Evolutionary conservation across 2,797 vertebrate species (phyloP), one percentile per base, ranked within the genome.

Genomic region (Sebastiscus albofasciatus): DNA sequence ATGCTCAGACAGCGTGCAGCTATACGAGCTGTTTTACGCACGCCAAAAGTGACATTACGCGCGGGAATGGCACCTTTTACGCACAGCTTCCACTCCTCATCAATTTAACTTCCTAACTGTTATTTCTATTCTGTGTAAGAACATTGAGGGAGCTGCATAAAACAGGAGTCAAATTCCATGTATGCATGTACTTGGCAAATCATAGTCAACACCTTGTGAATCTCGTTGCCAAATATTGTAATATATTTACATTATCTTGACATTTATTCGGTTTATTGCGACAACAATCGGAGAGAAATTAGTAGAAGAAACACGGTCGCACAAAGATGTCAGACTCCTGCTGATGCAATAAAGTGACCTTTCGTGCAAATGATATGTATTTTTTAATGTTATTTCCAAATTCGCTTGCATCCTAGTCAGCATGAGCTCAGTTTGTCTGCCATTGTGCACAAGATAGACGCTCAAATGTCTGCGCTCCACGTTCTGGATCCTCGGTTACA

Each of bases 331-430:
- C 54, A 71, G 65, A 71, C 24, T 79, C 22, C 26, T 65, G 59
- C 52, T 74, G 60, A 67, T 67, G 42, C n/a, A 89, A 72, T 84
- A 84, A 85, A 88, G 34, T 36, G 54, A 79, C 24, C 67, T 78
- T 80, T 68, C 1, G 34, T 62, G 13, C 6, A 65, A 52, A 18
- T 31, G 1, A 55, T 54, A 31, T 14, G 8, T 10, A 54, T 58
- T 12, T 72, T 72, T 20, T 22, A 0, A 13, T 58, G 56, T 52
- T 11, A 3, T 67, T 65, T 78, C 46, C 2, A 16, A 33, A 42
- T 72, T 6, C 2, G 16, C 18, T 55, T 36, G 5, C 24, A 12
- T 65, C 12, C 39, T 9, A 59, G 10, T 64, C 22, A n/a, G 27
- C 31, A n/a, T 34, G 33, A 34, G 20, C 34, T 39, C 61, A 24